Evolutionary conservation across 1,140 invertebrate species (phyloP).

Genomic region (Cydia pomonella): DNA sequence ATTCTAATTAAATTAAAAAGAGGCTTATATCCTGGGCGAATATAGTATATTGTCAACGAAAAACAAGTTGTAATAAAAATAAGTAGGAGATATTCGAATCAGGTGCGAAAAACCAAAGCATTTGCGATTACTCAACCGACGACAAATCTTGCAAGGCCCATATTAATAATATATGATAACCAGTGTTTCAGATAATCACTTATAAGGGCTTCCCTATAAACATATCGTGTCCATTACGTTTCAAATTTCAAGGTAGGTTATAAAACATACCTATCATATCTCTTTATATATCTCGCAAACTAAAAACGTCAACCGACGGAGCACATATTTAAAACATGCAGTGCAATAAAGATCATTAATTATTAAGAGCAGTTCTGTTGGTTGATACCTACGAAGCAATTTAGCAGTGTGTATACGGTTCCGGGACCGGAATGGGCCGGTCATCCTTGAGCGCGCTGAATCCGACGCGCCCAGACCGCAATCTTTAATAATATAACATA

Average conservation of each 20-base stretch:
- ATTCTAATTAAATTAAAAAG: too few relatives aligned
- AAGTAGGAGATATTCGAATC: too few relatives aligned
- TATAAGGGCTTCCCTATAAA: too few relatives aligned
- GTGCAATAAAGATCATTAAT: conserved; percentile 37
- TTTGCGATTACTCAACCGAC: too few relatives aligned
- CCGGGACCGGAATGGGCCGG: conserved; percentile 73
- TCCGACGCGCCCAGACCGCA: conserved; percentile 57
- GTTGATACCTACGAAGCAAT: conserved; percentile 47
- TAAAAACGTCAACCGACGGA: neutral
- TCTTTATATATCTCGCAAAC: neutral
- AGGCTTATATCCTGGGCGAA: too few relatives aligned
- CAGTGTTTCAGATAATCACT: too few relatives aligned
- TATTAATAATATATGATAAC: too few relatives aligned
- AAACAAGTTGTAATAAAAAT: too few relatives aligned
- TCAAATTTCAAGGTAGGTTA: neutral
- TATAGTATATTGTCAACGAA: too few relatives aligned
- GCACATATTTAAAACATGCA: conserved; percentile 16
- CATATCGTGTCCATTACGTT: too few relatives aligned
- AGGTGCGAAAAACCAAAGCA: too few relatives aligned
- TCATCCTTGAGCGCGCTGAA: conserved; percentile 72
- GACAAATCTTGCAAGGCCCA: too few relatives aligned
- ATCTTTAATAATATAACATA: conserved; percentile 69
- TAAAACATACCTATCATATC: neutral
- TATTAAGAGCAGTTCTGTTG: conserved; percentile 44
- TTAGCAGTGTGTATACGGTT: conserved; percentile 63